Percentiles rank a stretch among this genome's conserved stretches.
These are phyloP conservation scores for Apteryx mantelli DNA, from an alignment of 2,113 vertebrate genomes.

Conservation along the genomic window DNA sequence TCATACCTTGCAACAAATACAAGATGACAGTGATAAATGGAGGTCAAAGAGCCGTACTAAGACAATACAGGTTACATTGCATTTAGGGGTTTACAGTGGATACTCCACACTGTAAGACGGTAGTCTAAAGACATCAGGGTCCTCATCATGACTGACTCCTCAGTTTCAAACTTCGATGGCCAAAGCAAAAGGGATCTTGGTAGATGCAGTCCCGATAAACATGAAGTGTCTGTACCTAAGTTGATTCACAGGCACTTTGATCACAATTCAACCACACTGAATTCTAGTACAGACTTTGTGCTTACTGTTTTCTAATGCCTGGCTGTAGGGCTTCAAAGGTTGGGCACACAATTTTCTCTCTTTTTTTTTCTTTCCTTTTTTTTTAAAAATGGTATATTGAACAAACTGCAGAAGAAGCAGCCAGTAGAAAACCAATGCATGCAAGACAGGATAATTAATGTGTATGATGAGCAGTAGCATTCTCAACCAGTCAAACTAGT, in stretches of 20 bases:
- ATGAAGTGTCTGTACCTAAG: background rate
- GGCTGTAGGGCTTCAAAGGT: background rate
- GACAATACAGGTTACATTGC: background rate
- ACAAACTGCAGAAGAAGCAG: background rate
- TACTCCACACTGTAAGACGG: background rate
- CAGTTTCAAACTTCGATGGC: background rate
- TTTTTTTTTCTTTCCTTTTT: background rate
- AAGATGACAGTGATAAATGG: background rate
- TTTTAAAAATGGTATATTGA: background rate
- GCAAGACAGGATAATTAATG: background rate
- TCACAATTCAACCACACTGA: background rate
- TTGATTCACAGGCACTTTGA: background rate
- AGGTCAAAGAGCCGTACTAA: background rate
- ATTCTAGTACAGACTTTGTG: background rate
- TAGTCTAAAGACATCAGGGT: background rate
- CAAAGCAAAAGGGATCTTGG: background rate
- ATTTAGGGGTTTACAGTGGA: accelerated
- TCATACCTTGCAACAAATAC: background rate
- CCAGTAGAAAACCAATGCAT: background rate
- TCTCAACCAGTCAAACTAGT: background rate
- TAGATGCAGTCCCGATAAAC: background rate
- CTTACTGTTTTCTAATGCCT: background rate
- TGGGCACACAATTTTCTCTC: background rate
- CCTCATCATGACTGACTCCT: background rate
- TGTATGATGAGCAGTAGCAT: background rate